Conservation (phyloP, 2,113 vertebrate genomes). For the Sorex araneus region DNA sequence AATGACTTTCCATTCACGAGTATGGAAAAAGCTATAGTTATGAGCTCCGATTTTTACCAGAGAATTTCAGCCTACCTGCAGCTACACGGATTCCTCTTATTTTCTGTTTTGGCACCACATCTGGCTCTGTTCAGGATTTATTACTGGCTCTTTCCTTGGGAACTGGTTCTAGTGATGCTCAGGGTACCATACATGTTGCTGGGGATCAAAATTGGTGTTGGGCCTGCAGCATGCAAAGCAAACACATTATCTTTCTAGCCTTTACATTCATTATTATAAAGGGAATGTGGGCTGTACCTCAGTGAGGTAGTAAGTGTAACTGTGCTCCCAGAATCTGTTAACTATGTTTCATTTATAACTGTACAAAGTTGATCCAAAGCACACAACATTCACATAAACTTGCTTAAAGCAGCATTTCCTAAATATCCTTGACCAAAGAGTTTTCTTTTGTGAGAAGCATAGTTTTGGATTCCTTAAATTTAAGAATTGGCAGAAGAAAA, state of each 20-base stretch:
- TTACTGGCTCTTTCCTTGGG: too few relatives aligned
- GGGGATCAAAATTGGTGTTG: too few relatives aligned
- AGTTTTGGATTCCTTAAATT: background rate
- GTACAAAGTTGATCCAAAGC: background rate
- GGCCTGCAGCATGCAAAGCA: too few relatives aligned
- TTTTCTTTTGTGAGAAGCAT: slow-evolving; percentile 20
- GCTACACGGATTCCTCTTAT: background rate
- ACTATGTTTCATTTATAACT: too few relatives aligned
- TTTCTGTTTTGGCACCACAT: too few relatives aligned
- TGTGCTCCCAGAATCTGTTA: background rate
- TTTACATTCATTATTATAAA: background rate
- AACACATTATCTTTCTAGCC: too few relatives aligned
- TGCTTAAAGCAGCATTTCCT: background rate
- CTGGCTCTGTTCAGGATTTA: too few relatives aligned
- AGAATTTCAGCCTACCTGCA: background rate
- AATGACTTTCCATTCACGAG: background rate
- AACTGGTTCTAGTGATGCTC: too few relatives aligned
- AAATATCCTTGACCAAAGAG: background rate
- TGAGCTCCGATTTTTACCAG: background rate
- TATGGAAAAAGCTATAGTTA: background rate
- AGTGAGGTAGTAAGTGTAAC: background rate
- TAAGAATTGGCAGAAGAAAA: background rate
- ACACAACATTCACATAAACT: background rate
- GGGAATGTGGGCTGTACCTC: background rate
- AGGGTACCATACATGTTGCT: too few relatives aligned